These are phyloP conservation scores for Galerucella calmariensis DNA, from an alignment of 2,888 invertebrate genomes.

Conservation along the genomic window DNA sequence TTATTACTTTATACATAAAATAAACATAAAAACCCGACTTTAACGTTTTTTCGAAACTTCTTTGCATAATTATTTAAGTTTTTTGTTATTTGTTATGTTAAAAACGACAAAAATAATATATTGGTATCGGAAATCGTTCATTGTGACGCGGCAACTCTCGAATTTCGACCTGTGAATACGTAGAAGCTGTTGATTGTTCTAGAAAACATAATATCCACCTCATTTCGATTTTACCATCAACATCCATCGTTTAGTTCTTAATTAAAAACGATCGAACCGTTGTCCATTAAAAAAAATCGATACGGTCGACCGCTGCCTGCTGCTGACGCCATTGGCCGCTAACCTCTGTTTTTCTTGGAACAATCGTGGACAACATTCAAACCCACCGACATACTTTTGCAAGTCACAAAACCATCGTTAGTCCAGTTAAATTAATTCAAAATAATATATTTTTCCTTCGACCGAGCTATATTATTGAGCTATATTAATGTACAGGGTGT, in stretches of 20 bases:
- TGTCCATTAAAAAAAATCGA: constrained; percentile 20
- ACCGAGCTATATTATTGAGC: no score
- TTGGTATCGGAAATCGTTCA: not conserved
- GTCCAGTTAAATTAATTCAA: constrained; percentile 3
- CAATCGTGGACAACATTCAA: constrained; percentile 16
- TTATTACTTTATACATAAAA: no score
- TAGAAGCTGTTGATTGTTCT: not conserved
- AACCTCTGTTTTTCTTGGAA: constrained; percentile 9
- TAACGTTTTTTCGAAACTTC: no score
- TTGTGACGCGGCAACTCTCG: not conserved
- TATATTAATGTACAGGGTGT: no score
- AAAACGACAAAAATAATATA: not conserved
- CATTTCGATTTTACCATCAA: not conserved
- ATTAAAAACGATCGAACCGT: constrained; percentile 14
- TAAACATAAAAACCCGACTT: no score
- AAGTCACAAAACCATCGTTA: constrained; percentile 4
- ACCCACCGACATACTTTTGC: constrained; percentile 14
- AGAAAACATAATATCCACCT: constrained; percentile 1
- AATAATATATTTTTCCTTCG: not conserved
- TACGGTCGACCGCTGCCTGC: constrained; percentile 13
- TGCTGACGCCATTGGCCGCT: constrained; percentile 8
- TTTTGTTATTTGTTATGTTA: no score
- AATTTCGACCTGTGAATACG: not conserved
- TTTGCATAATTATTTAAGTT: no score
- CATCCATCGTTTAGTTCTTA: not conserved